These are phyloP conservation scores for Pluvianellus socialis DNA, from an alignment of 2,113 vertebrate species.

Conservation along the genomic window DNA sequence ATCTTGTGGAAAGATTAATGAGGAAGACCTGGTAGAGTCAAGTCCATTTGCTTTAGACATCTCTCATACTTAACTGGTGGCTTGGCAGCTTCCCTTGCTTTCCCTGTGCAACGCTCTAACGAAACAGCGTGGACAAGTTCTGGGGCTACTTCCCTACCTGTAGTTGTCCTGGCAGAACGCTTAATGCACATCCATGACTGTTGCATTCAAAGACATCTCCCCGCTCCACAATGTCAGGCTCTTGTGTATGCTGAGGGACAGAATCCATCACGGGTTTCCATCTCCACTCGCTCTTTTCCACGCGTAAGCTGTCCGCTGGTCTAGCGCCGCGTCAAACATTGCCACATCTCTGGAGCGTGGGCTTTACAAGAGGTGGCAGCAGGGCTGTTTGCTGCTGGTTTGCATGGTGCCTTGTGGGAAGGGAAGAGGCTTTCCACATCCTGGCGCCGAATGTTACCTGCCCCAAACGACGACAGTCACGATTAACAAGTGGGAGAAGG, in stretches of 20 bases:
- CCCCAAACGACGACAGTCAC: fast-evolving
- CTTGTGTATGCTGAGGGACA: background rate
- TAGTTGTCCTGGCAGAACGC: background rate
- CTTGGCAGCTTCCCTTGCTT: background rate
- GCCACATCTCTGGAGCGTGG: background rate
- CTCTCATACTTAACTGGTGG: background rate
- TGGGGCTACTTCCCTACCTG: background rate
- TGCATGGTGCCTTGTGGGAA: background rate
- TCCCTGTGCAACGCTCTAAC: background rate
- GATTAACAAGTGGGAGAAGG: background rate
- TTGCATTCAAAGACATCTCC: background rate
- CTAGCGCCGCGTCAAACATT: fast-evolving
- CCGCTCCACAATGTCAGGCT: background rate
- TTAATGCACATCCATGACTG: background rate
- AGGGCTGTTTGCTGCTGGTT: background rate
- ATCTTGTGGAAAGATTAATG: background rate
- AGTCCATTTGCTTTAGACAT: background rate
- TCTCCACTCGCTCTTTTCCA: fast-evolving
- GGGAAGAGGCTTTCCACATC: background rate
- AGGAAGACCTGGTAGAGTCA: background rate
- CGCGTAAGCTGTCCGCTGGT: fast-evolving
- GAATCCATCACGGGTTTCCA: background rate
- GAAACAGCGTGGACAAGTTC: background rate
- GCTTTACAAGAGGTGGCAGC: background rate
- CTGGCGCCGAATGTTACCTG: background rate